Evolutionary conservation across 1,140 invertebrate genomes (phyloP).

Genomic region (Adelges cooleyi): DNA sequence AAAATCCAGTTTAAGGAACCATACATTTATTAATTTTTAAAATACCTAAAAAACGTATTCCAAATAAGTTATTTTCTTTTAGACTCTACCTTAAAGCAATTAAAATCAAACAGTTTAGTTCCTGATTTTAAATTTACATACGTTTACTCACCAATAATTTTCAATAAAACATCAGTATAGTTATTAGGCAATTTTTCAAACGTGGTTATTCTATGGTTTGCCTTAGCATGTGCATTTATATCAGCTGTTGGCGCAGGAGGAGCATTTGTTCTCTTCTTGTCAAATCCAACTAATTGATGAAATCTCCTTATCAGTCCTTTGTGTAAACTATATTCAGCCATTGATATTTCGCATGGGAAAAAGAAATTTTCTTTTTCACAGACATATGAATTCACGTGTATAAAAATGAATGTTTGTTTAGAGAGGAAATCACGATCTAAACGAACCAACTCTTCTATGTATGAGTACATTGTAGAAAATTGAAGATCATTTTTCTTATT

Average conservation of each 20-base stretch:
- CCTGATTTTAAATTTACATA: too few relatives aligned
- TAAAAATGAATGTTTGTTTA: constrained; percentile 13
- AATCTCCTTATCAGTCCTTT: not conserved
- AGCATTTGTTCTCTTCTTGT: not conserved
- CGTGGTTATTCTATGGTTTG: not conserved
- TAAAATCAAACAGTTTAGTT: too few relatives aligned
- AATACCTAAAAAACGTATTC: too few relatives aligned
- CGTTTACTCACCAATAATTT: constrained; percentile 7
- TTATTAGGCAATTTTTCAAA: not conserved
- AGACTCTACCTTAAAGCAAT: too few relatives aligned
- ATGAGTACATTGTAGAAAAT: not conserved
- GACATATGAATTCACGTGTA: constrained; percentile 1
- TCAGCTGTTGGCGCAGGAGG: not conserved
- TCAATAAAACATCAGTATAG: constrained; percentile 2
- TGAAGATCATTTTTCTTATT: not conserved
- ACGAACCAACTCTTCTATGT: constrained; percentile 1
- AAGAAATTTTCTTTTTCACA: constrained; percentile 8
- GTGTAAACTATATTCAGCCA: constrained; percentile 6
- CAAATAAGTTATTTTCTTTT: too few relatives aligned
- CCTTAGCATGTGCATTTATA: not conserved
- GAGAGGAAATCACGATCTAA: not conserved
- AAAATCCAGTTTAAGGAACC: too few relatives aligned
- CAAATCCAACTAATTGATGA: constrained; percentile 19
- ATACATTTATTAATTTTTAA: too few relatives aligned
- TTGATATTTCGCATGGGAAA: constrained; percentile 1